phyloP scores from a whole-genome alignment of 1,140 invertebrate genomes.

The Paracyclopina nana region DNA sequence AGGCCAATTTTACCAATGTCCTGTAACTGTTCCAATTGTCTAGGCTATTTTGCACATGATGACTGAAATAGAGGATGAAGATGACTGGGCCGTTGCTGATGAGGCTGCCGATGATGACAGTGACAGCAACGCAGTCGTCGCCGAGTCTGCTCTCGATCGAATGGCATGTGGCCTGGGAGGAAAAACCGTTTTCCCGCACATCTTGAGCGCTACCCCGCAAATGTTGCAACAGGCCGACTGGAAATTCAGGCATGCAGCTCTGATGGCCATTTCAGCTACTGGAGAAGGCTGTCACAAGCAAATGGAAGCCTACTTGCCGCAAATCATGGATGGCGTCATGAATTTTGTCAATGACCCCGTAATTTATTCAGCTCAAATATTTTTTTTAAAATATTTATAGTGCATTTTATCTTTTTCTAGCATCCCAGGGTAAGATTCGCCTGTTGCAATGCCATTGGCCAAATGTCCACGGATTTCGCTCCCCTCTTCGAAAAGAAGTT shows the following conservation, averaged over 20 bases:
- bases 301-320: slow-evolving; percentile 77
- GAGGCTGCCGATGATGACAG: slow-evolving; percentile 50
- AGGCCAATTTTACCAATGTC: too few species aligned
- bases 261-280: slow-evolving; percentile 95
- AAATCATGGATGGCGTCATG: slow-evolving; percentile 73
- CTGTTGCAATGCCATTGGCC: slow-evolving; percentile 95
- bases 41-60: slow-evolving; percentile 77
- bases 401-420: slow-evolving; percentile 28
- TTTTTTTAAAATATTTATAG: slow-evolving; percentile 14
- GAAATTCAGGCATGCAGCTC: slow-evolving; percentile 73
- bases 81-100: slow-evolving; percentile 56
- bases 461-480: slow-evolving; percentile 97
- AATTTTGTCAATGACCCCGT: slow-evolving; percentile 61
- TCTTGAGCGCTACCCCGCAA: slow-evolving; percentile 57
- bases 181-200: slow-evolving; percentile 76
- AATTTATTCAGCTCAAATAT: slow-evolving; percentile 16
- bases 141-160: slow-evolving; percentile 86
- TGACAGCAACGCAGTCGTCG: slow-evolving; percentile 79
- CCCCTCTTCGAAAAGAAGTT: slow-evolving; percentile 94
- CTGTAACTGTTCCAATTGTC: too few species aligned
- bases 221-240: slow-evolving; percentile 70
- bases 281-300: slow-evolving; percentile 96
- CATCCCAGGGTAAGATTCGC: slow-evolving; percentile 87
- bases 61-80: slow-evolving; percentile 87
- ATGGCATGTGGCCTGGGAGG: slow-evolving; percentile 87